Evolutionary conservation across 2,888 invertebrate genomes (phyloP), one percentile per base, ranked within the genome.

Genomic region (Pomacea canaliculata): DNA sequence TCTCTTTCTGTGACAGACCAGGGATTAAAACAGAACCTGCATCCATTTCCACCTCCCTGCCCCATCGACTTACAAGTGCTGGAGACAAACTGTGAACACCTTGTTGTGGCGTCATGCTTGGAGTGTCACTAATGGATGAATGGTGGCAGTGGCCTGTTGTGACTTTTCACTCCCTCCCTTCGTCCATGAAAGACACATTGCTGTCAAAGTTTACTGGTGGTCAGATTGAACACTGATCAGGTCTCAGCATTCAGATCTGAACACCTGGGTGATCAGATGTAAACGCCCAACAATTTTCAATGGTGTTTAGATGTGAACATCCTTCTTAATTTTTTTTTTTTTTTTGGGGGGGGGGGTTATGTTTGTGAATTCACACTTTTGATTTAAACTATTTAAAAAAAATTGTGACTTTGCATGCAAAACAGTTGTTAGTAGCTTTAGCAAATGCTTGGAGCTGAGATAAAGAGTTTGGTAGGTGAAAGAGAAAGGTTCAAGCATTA

Each of bases 1-100:
- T 37, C 37, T 37, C 37, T 37, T 37, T 37, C 37, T 37, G 37
- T 37, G 37, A 8, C 65, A 76, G 76, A 60, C 69, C 70, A 13
- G 70, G 73, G 19, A 59, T 76, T n/a, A 79, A 77, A 65, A 76
- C 76, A 60, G 76, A 77, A 16, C 65, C 70, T 8, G 59, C 73
- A 9, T 60, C 72, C 60, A 68, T 62, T 56, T 51, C 76, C 9
- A 67, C 67, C 2, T 56, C 51, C 73, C 59, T 67, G 56, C 67
- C 66, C 66, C 73, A 51, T 67, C 73, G 56, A 51, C 72, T 67
- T 56, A 73, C 66, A n/a, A 66, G 73, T 46, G 67, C 67, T 46
- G 73, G 73, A 51, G 73, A 73, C 67, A 51, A 73, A 59, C 27
- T 73, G 27, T 73, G 67, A 73, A 67, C 67, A 13, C 56, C 67